Conservation (phyloP, 2,113 vertebrate genomes). For the Capreolus pygargus region DNA sequence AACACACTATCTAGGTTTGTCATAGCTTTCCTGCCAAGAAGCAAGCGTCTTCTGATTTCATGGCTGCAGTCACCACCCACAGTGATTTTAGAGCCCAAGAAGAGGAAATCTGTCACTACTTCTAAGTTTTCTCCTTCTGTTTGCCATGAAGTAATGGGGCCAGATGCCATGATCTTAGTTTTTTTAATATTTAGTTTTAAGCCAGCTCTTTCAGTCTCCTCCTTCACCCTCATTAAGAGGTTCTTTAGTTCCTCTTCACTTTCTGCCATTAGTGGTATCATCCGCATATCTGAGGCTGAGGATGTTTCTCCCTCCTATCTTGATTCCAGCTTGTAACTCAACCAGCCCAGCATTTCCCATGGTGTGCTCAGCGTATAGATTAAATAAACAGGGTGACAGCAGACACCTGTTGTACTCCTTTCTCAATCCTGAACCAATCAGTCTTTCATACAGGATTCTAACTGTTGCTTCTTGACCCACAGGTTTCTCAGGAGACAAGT, state of each 20-base stretch:
- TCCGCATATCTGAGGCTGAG: not conserved
- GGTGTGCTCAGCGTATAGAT: not conserved
- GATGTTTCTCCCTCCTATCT: not conserved
- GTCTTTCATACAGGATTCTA: not conserved
- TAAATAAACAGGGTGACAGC: not conserved
- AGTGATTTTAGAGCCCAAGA: not conserved
- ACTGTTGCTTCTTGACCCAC: not conserved
- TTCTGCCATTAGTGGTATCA: not conserved
- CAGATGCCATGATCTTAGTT: not conserved
- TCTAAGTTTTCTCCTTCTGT: not conserved
- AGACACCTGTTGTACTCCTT: not conserved
- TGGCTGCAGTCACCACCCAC: not conserved
- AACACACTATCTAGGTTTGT: not conserved
- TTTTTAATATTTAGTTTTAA: not conserved
- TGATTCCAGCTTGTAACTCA: not conserved
- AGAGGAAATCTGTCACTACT: not conserved
- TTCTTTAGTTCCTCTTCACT: not conserved
- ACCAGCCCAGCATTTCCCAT: not conserved
- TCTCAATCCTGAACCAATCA: not conserved
- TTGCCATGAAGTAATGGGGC: not conserved
- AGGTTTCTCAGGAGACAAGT: not conserved
- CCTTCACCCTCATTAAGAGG: not conserved
- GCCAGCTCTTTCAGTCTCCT: not conserved
- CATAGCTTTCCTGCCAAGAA: not conserved
- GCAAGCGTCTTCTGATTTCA: not conserved